Conservation (phyloP, 2,888 invertebrate species). For the Pterostichus niger region DNA sequence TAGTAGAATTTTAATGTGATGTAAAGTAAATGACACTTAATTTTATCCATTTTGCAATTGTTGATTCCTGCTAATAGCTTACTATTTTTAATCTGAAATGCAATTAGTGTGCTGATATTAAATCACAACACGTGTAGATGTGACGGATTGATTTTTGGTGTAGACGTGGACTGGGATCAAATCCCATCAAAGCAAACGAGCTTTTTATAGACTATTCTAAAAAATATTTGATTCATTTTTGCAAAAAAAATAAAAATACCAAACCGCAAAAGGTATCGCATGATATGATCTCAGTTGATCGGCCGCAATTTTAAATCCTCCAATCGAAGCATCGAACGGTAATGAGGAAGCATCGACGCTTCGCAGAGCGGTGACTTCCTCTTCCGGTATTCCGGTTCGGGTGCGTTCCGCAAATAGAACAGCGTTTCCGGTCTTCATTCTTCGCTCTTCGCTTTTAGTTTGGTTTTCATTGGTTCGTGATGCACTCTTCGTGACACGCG, state of each 20-base stretch:
- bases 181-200: too few relatives aligned
- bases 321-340: slow-evolving; percentile 17
- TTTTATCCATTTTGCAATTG: too few relatives aligned
- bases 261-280: background rate
- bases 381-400: slow-evolving; percentile 22
- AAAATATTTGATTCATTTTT: too few relatives aligned
- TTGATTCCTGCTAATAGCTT: too few relatives aligned
- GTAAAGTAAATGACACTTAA: too few relatives aligned
- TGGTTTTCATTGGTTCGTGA: background rate
- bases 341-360: slow-evolving; percentile 44
- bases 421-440: slow-evolving; percentile 2
- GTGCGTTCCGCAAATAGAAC: slow-evolving; percentile 50
- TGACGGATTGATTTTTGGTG: too few relatives aligned
- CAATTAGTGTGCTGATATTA: too few relatives aligned
- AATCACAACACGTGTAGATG: too few relatives aligned
- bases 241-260: background rate
- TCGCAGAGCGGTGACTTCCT: slow-evolving; percentile 22
- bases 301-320: background rate
- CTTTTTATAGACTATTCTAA: too few relatives aligned
- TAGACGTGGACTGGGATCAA: too few relatives aligned
- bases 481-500: background rate
- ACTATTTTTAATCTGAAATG: too few relatives aligned
- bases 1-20: too few relatives aligned
- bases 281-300: background rate
- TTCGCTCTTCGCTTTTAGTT: background rate